Base-by-base conservation (phyloP, 2,888 invertebrate genomes). In the Subacronicta megacephala region DNA sequence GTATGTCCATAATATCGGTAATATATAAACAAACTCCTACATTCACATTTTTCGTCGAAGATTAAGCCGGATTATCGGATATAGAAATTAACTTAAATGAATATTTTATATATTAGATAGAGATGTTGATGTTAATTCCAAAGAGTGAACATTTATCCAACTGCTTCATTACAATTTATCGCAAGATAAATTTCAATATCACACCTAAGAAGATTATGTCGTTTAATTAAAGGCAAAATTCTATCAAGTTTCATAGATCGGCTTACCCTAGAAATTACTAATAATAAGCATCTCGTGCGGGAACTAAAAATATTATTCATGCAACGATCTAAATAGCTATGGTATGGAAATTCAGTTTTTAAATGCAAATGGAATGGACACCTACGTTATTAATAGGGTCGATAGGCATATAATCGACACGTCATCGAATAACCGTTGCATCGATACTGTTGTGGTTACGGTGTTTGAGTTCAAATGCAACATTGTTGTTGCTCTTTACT, bases 281-380 rank as follows among this genome's bases (percentile, higher is more conserved):
- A 16, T 56, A 61, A 23, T 56, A 52, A 45, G 20, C 1, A 2
- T 55, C 6, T 38, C 15, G 43, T 58, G 20, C 3, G 4, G 37
- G 37, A 17, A 26, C 29, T 35, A 50, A 55, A 23, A 53, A 55
- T 59, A 50, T 50, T 59, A 54, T 57, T 38, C 45, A 40, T 41
- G 29, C 54, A 75, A 59, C 62, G 54, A 51, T 60, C 17, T 43
- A 51, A 43, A 61, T 49, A 35, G 23, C 17, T 53, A 20, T n/a
- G 15, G 1, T 72, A 64, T 68, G 64, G 62, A 52, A 70, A 66
- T 62, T 35, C 29, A 26, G 37, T 53, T 66, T 57, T 72, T 63
- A 62, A 60, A 75, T 76, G 70, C 54, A 64, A 76, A 75, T 76
- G 41, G 7, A 54, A 61, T 61, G 67, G 33, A 72, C 76, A 62